These are phyloP conservation scores for Plagodis pulveraria DNA, from an alignment of 2,888 invertebrate genomes.

Conservation along the genomic window DNA sequence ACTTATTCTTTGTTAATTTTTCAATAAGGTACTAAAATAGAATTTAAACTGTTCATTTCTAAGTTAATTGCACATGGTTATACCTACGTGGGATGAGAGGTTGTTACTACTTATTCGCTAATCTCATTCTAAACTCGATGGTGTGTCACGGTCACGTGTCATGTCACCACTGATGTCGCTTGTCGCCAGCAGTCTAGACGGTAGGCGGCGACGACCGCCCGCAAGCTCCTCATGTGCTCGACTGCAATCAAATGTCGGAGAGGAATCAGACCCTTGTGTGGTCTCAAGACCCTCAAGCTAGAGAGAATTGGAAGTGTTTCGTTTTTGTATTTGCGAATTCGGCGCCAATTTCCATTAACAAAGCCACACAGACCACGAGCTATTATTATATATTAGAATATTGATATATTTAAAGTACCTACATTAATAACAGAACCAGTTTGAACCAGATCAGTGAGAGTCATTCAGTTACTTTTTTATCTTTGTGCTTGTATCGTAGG, in stretches of 20 bases:
- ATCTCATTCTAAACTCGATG: slow-evolving; percentile 29
- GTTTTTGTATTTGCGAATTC: slow-evolving; percentile 6
- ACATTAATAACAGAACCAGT: too few species aligned
- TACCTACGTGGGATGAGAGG: too few species aligned
- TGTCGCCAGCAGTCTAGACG: slow-evolving; percentile 51
- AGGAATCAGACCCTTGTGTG: slow-evolving; percentile 40
- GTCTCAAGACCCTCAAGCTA: slow-evolving; percentile 32
- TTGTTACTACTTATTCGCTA: background rate
- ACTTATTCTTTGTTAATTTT: too few species aligned
- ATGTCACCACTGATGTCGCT: slow-evolving; percentile 6
- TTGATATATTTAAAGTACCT: too few species aligned
- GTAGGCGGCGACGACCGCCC: slow-evolving; percentile 38
- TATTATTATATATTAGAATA: too few species aligned
- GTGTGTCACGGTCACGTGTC: slow-evolving; percentile 15
- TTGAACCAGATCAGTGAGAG: too few species aligned
- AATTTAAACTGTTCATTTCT: too few species aligned
- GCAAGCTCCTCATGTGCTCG: slow-evolving; percentile 25
- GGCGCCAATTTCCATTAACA: slow-evolving; percentile 3
- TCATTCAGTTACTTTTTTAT: too few species aligned
- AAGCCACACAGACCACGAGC: too few species aligned
- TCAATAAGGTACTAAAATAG: too few species aligned
- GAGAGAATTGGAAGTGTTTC: slow-evolving; percentile 9
- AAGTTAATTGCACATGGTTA: too few species aligned
- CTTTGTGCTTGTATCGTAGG: too few species aligned
- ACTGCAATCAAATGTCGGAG: slow-evolving; percentile 20